Conservation (phyloP, 1,140 invertebrate genomes). For the Triops longicaudatus region DNA sequence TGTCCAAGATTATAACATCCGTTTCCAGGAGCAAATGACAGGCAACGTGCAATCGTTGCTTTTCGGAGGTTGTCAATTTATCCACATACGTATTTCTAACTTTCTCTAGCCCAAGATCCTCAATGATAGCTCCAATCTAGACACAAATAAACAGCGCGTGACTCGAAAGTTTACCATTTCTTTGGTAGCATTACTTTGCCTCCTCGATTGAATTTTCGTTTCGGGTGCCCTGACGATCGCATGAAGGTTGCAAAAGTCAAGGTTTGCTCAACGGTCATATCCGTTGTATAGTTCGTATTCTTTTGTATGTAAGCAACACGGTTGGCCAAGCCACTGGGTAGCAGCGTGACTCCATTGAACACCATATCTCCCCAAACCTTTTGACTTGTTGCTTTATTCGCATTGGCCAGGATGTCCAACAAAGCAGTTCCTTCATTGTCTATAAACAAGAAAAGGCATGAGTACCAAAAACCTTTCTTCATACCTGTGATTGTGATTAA, state of each 20-base stretch:
- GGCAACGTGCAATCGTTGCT: constrained; percentile 71
- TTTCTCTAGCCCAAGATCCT: constrained; percentile 80
- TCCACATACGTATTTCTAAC: constrained; percentile 67
- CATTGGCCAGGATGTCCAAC: constrained; percentile 68
- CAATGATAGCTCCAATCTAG: constrained; percentile 72
- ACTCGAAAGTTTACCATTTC: not conserved
- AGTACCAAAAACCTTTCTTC: no score
- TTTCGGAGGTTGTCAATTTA: constrained; percentile 74
- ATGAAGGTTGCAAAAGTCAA: constrained; percentile 63
- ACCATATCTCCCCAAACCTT: constrained; percentile 67
- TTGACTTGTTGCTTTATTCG: constrained; percentile 37
- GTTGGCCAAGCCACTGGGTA: constrained; percentile 52
- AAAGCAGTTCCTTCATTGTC: constrained; percentile 69
- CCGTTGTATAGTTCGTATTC: constrained; percentile 51
- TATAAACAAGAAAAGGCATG: constrained; percentile 26
- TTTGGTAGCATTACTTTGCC: constrained; percentile 33
- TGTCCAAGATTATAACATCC: constrained; percentile 74
- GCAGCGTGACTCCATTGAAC: constrained; percentile 73
- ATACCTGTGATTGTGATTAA: no score
- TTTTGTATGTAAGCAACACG: constrained; percentile 56
- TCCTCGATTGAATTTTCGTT: constrained; percentile 37
- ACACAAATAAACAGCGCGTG: not conserved
- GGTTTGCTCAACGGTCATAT: constrained; percentile 72
- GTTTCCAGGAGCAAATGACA: constrained; percentile 74
- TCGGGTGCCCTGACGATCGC: constrained; percentile 36